phyloP scores from a whole-genome alignment of 2,113 vertebrate genomes.

The Aspiorhynchus laticeps region DNA sequence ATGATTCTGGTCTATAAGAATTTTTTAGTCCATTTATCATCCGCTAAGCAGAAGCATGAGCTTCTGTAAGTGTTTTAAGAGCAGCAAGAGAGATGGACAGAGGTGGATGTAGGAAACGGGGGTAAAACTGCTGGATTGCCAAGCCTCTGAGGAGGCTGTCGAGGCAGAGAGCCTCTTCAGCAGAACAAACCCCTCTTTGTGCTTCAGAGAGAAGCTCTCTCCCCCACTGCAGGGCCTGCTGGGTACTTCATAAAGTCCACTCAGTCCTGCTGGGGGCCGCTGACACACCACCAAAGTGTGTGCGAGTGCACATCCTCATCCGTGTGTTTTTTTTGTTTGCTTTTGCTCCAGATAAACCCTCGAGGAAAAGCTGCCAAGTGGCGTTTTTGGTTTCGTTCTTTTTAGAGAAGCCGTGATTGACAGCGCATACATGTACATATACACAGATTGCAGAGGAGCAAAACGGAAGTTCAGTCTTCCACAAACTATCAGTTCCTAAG shows the following conservation, averaged over 20 bases:
- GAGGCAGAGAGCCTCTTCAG: conserved; percentile 47
- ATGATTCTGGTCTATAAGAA: background rate
- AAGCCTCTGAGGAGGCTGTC: conserved; percentile 45
- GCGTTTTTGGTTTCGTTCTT: conserved; percentile 5
- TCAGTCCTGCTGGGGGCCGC: conserved; percentile 41
- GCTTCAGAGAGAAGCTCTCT: conserved; percentile 42
- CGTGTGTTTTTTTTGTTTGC: background rate
- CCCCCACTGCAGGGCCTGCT: conserved; percentile 49
- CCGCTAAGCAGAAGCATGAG: background rate
- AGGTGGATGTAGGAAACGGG: background rate
- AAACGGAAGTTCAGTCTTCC: conserved; percentile 40
- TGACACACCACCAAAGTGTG: conserved; percentile 25
- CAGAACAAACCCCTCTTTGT: conserved; percentile 60
- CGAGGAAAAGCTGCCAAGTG: conserved; percentile 22
- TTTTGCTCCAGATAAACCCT: conserved; percentile 43
- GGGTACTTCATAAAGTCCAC: conserved; percentile 46
- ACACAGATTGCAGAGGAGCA: background rate
- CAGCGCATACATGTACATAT: background rate
- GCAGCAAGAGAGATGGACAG: conserved; percentile 6
- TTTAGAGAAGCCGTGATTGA: conserved; percentile 4
- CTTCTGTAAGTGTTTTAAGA: background rate
- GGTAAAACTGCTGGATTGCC: conserved; percentile 18
- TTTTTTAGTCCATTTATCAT: background rate
- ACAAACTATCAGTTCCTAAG: conserved; percentile 45
- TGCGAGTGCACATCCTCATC: background rate